Evolutionary conservation across 53 echinoderm and acorn worm genomes (phyloP).

Genomic region (Antedon mediterranea): DNA sequence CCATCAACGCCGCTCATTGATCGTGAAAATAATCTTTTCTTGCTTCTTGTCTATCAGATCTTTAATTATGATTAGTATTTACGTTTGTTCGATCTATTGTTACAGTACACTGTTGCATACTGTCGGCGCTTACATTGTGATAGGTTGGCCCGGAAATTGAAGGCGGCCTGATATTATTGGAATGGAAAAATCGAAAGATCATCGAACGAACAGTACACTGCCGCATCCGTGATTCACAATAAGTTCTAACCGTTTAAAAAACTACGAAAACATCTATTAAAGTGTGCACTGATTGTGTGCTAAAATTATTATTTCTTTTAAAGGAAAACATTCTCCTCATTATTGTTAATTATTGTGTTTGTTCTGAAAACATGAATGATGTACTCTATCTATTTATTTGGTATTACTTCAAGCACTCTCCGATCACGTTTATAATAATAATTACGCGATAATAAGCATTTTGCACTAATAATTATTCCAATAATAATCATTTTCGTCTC

Average conservation of each 20-base stretch:
- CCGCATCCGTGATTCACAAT: background rate
- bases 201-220: background rate
- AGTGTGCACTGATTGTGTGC: background rate
- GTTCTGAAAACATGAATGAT: background rate
- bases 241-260: too few species aligned
- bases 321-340: background rate
- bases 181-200: background rate
- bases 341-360: background rate
- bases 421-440: background rate
- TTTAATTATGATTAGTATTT: background rate
- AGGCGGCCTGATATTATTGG: background rate
- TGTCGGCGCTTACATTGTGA: background rate
- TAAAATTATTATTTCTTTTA: background rate
- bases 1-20: background rate
- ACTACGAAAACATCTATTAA: too few species aligned
- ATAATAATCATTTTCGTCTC: too few species aligned
- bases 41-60: background rate
- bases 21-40: background rate
- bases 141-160: background rate
- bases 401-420: background rate
- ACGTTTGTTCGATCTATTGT: background rate
- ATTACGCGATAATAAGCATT: too few species aligned
- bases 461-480: too few species aligned
- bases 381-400: background rate
- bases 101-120: too few species aligned